Percentiles rank a stretch among this genome's conserved stretches.
phyloP scores from a whole-genome alignment of 2,113 vertebrate genomes.

The Osmerus mordax region DNA sequence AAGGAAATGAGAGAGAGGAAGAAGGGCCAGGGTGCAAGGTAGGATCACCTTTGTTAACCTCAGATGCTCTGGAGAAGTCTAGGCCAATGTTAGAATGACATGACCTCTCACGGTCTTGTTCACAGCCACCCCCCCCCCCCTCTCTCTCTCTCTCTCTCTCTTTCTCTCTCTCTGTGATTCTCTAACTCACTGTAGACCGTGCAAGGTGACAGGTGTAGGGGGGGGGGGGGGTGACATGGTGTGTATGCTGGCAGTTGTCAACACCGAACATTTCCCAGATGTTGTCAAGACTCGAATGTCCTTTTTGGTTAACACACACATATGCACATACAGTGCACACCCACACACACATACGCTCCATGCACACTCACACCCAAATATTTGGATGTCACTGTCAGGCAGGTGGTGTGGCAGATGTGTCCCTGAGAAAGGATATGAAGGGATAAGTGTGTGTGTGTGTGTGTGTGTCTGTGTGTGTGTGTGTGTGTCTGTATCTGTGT shows the following conservation, averaged over 20 bases:
- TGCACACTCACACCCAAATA: neutral
- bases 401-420: constrained; percentile 31
- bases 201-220: too few relatives aligned
- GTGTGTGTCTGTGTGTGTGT: constrained; percentile 11
- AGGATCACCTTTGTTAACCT: neutral
- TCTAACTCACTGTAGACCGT: too few relatives aligned
- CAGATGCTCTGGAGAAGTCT: neutral
- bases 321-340: too few relatives aligned
- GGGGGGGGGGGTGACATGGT: too few relatives aligned
- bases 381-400: constrained; percentile 4
- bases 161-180: neutral
- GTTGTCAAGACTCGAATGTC: neutral
- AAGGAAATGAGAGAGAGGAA: neutral
- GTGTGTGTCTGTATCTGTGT: constrained; percentile 18
- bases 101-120: neutral
- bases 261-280: too few relatives aligned
- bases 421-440: constrained; percentile 17
- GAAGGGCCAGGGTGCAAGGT: too few relatives aligned
- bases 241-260: too few relatives aligned
- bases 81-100: neutral
- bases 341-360: neutral
- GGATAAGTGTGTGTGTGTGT: constrained; percentile 6
- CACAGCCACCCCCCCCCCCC: neutral
- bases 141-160: constrained; percentile 2
- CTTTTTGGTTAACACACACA: neutral